Evolutionary conservation across 2,888 invertebrate species (phyloP), one percentile per base, ranked within the genome.

Genomic region (Germaria angustata): DNA sequence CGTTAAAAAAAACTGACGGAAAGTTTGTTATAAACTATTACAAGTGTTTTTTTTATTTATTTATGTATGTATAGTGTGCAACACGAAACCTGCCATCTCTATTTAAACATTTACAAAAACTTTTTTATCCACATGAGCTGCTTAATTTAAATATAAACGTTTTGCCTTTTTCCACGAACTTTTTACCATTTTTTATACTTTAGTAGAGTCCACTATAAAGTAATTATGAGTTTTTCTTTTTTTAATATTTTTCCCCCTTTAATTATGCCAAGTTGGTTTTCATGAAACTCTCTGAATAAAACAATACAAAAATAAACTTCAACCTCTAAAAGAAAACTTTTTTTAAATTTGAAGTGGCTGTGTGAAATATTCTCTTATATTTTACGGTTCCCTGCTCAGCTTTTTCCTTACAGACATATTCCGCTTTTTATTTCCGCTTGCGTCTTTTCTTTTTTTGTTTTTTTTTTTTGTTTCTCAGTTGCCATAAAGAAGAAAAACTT

Each of bases 191-290:
- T 49, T 44, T 28, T 61, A 17, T 53, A 51, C 41, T 46, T 44
- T 15, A 17, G 15, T n/a, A n/a, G 68, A 81, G 68, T 81, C 77
- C 77, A 73, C 77, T 73, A 44, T 68, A 69, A 81, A 78, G 81
- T 73, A 73, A 81, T 81, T 81, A 57, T 63, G 24, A 34, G 49
- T 61, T 24, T 51, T 59, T 41, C 28, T 55, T 28, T 32, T 46
- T 36, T 5, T 3, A 13, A 28, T 34, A 34, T 13, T 61, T 57
- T 71, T 32, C 57, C 53, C 34, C 39, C 32, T 81, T 77, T 71
- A 80, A 76, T 80, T 76, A 80, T 51, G 20, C 39, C 69, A 57
- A 44, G 49, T 69, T 55, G 69, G 22, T 32, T 59, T 59, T 20
- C n/a, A 8, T 9, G 57, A 73, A 53, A n/a, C 20, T 9, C 8